Base-by-base conservation (phyloP, 2,113 vertebrate species). In the Willisornis vidua region DNA sequence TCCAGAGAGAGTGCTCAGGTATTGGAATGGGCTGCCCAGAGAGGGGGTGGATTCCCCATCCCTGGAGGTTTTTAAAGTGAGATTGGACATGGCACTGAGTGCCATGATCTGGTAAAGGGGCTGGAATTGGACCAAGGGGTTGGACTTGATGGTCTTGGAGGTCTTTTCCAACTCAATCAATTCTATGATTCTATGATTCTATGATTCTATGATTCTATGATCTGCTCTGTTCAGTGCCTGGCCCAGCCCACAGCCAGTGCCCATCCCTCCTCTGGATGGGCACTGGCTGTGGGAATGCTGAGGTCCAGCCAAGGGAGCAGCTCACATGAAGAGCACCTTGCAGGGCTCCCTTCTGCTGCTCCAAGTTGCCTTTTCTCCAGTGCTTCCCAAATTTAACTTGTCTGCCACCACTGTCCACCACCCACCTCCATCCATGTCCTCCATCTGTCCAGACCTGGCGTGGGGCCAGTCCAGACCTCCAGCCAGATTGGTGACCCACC, bases 281-380 rank as follows among this genome's bases (percentile, higher is more conserved):
- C 12, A 16, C 23, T 33, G 67, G 43, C 35, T n/a, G 20, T 2
- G 9, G 73, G 63, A 70, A 14, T 12, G 11, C 28, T 1, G 1
- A 61, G 62, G 63, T 82, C 45, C 37, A 87, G 35, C 26, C 41
- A 43, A 43, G 41, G 41, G 41, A 43, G 41, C 41, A 43, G 41
- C 41, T 84, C 25, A 0, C 10, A 0, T 4, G 24, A 6, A 1
- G 25, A 55, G 57, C 35, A 23, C 10, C 58, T 24, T 7, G 12
- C 23, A 57, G 35, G 35, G 23, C 58, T 20, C 52, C n/a, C 51
- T 26, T 20, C 20, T 26, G 75, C 62, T 28, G 55, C 41, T 39
- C 49, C 45, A 11, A 25, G 45, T 20, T 57, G 54, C 39, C 33
- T 46, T 19, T 26, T 13, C 77, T 68, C 14, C 74, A 31, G 19